Percentiles rank a stretch among this genome's conserved stretches.
Evolutionary conservation across 2,888 invertebrate genomes (phyloP).

Genomic region (Oligia fasciuncula): DNA sequence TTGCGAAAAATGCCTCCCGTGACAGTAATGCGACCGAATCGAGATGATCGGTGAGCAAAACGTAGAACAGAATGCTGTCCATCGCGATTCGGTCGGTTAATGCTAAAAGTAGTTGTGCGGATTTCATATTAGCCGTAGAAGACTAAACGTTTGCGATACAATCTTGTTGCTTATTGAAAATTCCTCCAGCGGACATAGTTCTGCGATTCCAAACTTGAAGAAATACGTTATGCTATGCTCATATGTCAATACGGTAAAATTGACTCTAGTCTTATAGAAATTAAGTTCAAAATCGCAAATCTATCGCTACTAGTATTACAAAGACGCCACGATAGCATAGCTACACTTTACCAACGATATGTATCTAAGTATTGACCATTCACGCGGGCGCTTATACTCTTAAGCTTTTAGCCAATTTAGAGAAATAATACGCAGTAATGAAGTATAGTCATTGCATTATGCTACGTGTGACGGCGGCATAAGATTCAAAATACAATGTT

Average conservation of each 20-base stretch:
- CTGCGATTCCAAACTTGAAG: slow-evolving; percentile 40
- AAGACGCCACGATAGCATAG: slow-evolving; percentile 67
- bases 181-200: slow-evolving; percentile 52
- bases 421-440: slow-evolving; percentile 42
- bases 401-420: slow-evolving; percentile 59
- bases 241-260: slow-evolving; percentile 30
- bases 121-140: slow-evolving; percentile 74
- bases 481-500: slow-evolving; percentile 36
- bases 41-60: slow-evolving; percentile 58
- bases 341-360: slow-evolving; percentile 77
- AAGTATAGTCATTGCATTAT: slow-evolving; percentile 43
- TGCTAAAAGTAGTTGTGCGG: slow-evolving; percentile 84
- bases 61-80: slow-evolving; percentile 48
- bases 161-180: slow-evolving; percentile 58
- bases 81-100: slow-evolving; percentile 73
- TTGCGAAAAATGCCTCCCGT: slow-evolving; percentile 78
- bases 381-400: slow-evolving; percentile 65
- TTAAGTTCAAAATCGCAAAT: slow-evolving; percentile 45
- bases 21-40: slow-evolving; percentile 71
- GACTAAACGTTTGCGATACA: slow-evolving; percentile 62
- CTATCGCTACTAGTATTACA: slow-evolving; percentile 44
- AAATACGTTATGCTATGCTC: not conserved
- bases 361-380: slow-evolving; percentile 77
- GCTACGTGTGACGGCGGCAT: slow-evolving; percentile 9
- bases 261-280: not conserved